phyloP scores from a whole-genome alignment of 2,113 vertebrate genomes.

The Uropsilus gracilis region DNA sequence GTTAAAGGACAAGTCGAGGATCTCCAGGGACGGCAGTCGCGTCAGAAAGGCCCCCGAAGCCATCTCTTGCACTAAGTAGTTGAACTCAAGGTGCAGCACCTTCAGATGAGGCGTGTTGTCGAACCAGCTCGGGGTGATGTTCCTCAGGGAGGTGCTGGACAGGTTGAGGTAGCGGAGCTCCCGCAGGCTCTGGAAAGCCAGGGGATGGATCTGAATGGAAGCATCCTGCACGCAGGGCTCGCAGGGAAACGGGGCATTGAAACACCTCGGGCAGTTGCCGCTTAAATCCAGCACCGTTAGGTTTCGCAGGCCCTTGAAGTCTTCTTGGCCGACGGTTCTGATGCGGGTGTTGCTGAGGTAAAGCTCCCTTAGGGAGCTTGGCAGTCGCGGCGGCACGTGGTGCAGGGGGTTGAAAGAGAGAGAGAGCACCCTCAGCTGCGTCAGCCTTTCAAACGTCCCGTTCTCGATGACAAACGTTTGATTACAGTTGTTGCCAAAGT shows the following conservation, averaged over 20 bases:
- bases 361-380: conserved; percentile 10
- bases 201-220: conserved; percentile 84
- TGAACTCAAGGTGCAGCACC: conserved; percentile 82
- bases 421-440: conserved; percentile 33
- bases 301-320: conserved; percentile 77
- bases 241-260: conserved; percentile 88
- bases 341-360: conserved; percentile 81
- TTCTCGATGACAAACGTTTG: background rate
- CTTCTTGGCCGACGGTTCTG: conserved; percentile 77
- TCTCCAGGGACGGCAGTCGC: conserved; percentile 80
- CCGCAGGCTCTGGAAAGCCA: conserved; percentile 84
- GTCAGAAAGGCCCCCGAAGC: conserved; percentile 80
- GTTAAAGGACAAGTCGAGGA: conserved; percentile 88
- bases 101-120: conserved; percentile 77
- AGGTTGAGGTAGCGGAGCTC: conserved; percentile 76
- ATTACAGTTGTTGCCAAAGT: conserved; percentile 47
- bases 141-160: conserved; percentile 84
- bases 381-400: conserved; percentile 37
- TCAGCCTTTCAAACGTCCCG: conserved; percentile 41
- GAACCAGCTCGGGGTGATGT: conserved; percentile 83
- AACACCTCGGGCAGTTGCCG: conserved; percentile 90
- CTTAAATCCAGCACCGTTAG: conserved; percentile 78
- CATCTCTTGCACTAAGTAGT: conserved; percentile 76
- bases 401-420: conserved; percentile 70
- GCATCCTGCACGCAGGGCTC: conserved; percentile 77